Conservation (phyloP, 2,888 invertebrate species). For the Ceratothoa steindachneri region DNA sequence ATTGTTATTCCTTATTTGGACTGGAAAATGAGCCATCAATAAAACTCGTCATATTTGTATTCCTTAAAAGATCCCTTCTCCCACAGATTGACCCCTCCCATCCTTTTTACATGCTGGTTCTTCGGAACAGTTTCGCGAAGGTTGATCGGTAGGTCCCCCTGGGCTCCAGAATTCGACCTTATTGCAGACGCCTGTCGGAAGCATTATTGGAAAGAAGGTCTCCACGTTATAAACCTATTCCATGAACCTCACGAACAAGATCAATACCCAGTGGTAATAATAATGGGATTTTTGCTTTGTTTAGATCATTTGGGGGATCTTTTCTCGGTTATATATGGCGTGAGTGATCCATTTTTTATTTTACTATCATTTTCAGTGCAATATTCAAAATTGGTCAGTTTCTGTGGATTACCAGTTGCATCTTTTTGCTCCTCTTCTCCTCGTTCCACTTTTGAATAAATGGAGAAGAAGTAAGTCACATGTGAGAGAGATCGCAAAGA, state of each 20-base stretch:
- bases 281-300: too few relatives aligned
- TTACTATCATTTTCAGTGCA: not conserved
- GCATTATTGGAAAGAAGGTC: not conserved
- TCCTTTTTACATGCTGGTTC: not conserved
- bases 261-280: not conserved
- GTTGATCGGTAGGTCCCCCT: not conserved
- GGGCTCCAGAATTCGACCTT: not conserved
- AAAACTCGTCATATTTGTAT: too few relatives aligned
- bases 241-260: not conserved
- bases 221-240: not conserved
- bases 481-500: too few relatives aligned
- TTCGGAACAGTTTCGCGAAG: not conserved
- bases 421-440: not conserved
- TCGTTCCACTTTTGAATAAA: not conserved
- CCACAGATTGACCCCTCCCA: not conserved
- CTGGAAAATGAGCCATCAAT: too few relatives aligned
- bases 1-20: too few relatives aligned
- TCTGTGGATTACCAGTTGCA: not conserved
- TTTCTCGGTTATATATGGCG: too few relatives aligned
- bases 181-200: not conserved
- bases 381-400: not conserved
- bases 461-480: too few relatives aligned
- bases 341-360: too few relatives aligned
- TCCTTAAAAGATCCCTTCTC: too few relatives aligned
- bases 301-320: too few relatives aligned